These are phyloP conservation scores for Enteromius treurensis DNA, from an alignment of 2,797 vertebrate species.

Conservation along the genomic window DNA sequence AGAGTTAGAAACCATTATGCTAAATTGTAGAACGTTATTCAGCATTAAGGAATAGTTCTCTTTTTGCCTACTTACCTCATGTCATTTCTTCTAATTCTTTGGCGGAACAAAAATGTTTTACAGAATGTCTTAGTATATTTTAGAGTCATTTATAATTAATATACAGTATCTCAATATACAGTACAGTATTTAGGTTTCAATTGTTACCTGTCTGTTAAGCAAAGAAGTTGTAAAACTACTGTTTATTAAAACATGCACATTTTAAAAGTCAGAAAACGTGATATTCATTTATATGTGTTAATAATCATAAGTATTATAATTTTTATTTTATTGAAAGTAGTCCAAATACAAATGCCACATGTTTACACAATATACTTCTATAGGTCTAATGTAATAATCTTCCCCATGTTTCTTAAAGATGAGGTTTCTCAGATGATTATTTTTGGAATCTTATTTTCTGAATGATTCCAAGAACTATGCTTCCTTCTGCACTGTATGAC, in stretches of 20 bases:
- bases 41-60: neutral
- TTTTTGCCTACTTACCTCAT: neutral
- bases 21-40: neutral
- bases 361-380: neutral
- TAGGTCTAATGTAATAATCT: neutral
- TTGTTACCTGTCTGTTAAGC: neutral
- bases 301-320: too few species aligned
- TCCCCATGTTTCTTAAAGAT: neutral
- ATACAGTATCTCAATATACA: neutral
- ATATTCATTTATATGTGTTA: too few species aligned
- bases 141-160: neutral
- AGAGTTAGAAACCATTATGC: constrained; percentile 59
- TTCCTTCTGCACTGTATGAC: neutral
- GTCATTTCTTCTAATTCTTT: too few species aligned
- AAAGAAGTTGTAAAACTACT: neutral
- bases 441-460: neutral
- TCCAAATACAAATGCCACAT: neutral
- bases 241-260: neutral
- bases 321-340: neutral
- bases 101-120: neutral
- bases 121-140: neutral
- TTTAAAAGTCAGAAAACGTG: neutral
- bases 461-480: neutral
- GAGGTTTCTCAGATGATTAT: neutral
- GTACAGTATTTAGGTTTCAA: neutral